A percentile compares a stretch with the other conserved stretches of the same genome.
Conservation (phyloP, 2,113 vertebrate species). For the Campylorhamphus procurvoides region DNA sequence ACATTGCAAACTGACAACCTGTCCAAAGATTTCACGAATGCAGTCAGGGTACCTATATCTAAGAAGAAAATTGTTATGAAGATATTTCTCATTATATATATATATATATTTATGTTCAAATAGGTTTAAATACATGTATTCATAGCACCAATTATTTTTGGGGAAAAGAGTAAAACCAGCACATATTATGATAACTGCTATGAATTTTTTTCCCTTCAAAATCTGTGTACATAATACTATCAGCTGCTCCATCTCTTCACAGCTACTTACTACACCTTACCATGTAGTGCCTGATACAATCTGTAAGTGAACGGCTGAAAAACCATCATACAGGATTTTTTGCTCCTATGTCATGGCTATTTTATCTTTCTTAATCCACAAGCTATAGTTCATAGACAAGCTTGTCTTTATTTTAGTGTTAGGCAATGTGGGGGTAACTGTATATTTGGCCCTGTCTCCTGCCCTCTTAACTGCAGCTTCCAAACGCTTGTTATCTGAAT, state of each 20-base stretch:
- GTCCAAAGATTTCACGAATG: background rate
- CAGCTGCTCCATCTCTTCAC: background rate
- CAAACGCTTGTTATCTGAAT: background rate
- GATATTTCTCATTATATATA: background rate
- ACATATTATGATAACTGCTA: background rate
- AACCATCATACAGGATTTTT: background rate
- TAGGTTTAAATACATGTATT: background rate
- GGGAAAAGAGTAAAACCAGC: background rate
- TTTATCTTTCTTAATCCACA: background rate
- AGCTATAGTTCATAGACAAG: background rate
- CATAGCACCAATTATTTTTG: background rate
- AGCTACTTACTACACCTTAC: background rate
- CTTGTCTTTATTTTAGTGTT: background rate
- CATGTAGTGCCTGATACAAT: background rate
- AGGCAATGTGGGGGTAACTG: background rate
- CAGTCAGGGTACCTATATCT: background rate
- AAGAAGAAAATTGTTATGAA: background rate
- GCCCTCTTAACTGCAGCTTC: background rate
- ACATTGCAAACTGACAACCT: background rate
- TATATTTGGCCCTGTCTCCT: background rate
- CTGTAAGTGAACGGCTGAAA: background rate
- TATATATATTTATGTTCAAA: background rate
- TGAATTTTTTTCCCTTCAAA: background rate
- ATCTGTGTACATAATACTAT: background rate
- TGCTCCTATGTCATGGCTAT: background rate